These are phyloP conservation scores for Mesorhabditis belari DNA, from an alignment of 2,888 invertebrate species.

Conservation along the genomic window DNA sequence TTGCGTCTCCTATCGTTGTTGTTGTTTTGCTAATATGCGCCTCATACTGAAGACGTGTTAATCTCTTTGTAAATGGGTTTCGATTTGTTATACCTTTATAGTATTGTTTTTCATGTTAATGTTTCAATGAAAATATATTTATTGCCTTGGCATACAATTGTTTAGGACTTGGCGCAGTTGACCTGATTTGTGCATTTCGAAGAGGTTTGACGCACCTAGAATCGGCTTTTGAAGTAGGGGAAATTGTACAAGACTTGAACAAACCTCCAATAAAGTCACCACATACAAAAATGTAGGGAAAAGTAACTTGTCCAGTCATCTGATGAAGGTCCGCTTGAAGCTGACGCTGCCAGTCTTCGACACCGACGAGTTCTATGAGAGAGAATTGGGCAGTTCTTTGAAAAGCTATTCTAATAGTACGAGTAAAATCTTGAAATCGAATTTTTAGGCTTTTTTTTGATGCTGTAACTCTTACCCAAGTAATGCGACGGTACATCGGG, in stretches of 20 bases:
- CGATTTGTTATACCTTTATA: too few species aligned
- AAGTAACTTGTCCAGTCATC: slow-evolving; percentile 47
- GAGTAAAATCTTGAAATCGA: not conserved
- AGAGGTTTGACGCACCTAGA: slow-evolving; percentile 43
- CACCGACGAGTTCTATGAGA: slow-evolving; percentile 40
- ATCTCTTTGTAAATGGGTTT: too few species aligned
- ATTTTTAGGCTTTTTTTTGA: too few species aligned
- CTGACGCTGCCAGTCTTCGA: slow-evolving; percentile 51
- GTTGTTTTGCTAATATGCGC: too few species aligned
- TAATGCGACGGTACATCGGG: slow-evolving; percentile 48
- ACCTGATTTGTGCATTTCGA: slow-evolving; percentile 46
- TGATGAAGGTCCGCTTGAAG: slow-evolving; percentile 48
- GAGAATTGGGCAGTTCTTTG: not conserved
- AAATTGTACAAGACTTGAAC: not conserved
- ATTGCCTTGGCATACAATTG: slow-evolving; percentile 24
- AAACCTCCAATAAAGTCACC: slow-evolving; percentile 48
- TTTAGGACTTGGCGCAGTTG: slow-evolving; percentile 44
- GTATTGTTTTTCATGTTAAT: too few species aligned
- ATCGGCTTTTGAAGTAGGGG: not conserved
- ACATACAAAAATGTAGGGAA: slow-evolving; percentile 52
- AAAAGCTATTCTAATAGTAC: not conserved
- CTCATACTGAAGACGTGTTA: too few species aligned
- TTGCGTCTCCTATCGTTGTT: too few species aligned
- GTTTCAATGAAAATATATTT: too few species aligned
- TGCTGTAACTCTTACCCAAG: slow-evolving; percentile 17